Percentiles rank a stretch among this genome's conserved stretches.
Conservation (phyloP, 2,113 vertebrate genomes). For the Antechinus stuartii region DNA sequence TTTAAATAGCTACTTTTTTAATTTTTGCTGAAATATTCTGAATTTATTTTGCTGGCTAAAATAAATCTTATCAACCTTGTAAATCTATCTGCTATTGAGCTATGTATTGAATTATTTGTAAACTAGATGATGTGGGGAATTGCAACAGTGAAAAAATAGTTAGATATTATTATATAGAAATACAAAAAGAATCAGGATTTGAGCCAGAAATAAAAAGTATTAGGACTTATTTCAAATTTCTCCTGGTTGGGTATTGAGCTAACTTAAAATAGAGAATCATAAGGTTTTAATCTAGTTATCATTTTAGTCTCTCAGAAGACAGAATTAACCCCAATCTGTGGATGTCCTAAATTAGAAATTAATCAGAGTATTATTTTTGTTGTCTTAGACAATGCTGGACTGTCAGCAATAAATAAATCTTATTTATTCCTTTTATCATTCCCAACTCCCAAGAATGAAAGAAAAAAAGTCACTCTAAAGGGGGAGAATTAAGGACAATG, state of each 20-base stretch:
- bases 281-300: background rate
- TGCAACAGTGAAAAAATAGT: background rate
- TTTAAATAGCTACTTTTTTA: background rate
- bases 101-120: background rate
- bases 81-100: background rate
- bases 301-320: background rate
- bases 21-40: background rate
- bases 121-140: background rate
- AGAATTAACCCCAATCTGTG: background rate
- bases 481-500: background rate
- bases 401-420: background rate
- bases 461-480: background rate
- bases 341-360: background rate
- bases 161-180: background rate
- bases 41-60: background rate
- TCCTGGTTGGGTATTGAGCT: background rate
- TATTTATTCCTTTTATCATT: background rate
- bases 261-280: background rate
- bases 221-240: background rate
- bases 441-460: background rate
- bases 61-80: background rate
- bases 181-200: background rate
- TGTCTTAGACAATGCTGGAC: background rate
- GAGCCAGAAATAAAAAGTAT: background rate
- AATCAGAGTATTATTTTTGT: background rate